Conservation (phyloP, 2,797 vertebrate genomes). For the Cygnus olor region DNA sequence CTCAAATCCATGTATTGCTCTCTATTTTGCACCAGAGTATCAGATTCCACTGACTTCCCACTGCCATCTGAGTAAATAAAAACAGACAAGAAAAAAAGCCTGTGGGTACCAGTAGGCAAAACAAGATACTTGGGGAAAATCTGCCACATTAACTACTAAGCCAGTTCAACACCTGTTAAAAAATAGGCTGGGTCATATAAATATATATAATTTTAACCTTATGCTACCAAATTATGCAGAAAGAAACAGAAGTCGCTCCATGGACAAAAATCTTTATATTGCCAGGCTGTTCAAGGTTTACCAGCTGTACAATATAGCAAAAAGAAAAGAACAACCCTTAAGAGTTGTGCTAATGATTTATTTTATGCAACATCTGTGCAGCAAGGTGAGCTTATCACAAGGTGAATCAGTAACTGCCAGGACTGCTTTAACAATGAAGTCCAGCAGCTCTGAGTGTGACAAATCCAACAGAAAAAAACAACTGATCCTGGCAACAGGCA, state of each 20-base stretch:
- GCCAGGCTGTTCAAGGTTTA: background rate
- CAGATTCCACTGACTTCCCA: background rate
- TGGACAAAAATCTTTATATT: background rate
- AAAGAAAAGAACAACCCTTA: background rate
- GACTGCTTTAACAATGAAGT: background rate
- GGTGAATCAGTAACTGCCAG: background rate
- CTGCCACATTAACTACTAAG: background rate
- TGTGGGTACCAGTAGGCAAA: background rate
- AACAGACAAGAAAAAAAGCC: background rate
- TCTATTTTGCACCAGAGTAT: background rate
- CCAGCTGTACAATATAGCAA: background rate
- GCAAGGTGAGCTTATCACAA: background rate
- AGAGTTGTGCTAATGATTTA: background rate
- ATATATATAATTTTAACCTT: background rate
- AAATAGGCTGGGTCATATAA: background rate
- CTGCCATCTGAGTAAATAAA: background rate
- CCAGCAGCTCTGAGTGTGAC: background rate
- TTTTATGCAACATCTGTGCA: constrained; percentile 32
- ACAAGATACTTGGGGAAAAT: background rate
- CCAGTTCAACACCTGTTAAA: background rate
- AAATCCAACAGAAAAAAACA: background rate
- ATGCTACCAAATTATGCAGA: background rate
- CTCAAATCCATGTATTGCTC: background rate
- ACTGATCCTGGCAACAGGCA: background rate
- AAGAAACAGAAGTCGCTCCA: background rate